Base-by-base conservation (phyloP, 2,888 invertebrate genomes). In the Pachliopta kotzebuea region DNA sequence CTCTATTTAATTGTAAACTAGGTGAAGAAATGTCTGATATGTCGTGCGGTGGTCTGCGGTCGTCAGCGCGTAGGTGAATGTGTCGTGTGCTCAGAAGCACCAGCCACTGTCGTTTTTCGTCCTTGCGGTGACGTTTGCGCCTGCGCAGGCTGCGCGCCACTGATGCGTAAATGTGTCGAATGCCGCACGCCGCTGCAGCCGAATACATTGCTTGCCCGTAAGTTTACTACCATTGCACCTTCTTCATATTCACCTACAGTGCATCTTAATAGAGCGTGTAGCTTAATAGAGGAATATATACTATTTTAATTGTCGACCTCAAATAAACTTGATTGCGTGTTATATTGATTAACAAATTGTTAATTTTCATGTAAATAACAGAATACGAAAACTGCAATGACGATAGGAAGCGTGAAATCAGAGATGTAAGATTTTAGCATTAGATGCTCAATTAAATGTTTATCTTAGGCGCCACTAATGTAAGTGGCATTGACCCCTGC, bases 91-190 rank as follows among this genome's bases (percentile, higher is more conserved):
- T 98, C 98, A 21, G 98, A 98, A 90, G 96, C 97, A 85, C 96
- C 97, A 77, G 97, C 98, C 26, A 95, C 96, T 23, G 96, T 98
- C 63, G 93, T 98, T 81, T 98, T 98, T 93, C 96, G 96, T 73
- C 98, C 98, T 29, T 99, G 99, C 90, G 96, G 97, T 60, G 98
- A 99, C 90, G 97, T 98, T 95, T 96, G 96, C 90, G 97, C 96
- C 23, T 98, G 98, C 92, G 87, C 85, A 56, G 80, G 95, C 74
- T 99, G 98, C 90, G 96, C 98, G 68, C 95, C 96, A 70, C 94
- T 98, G 75, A 98, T 99, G 98, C 98, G 98, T 93, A 98, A 98
- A 92, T 99, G 99, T 91, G 98, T 99, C 20, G 95, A 97, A 84
- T 99, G 99, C 87, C 95, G 98, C 75, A 94, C 96, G 57, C 96